phyloP scores from a whole-genome alignment of 1,140 invertebrate genomes.

The Lethrus apterus region DNA sequence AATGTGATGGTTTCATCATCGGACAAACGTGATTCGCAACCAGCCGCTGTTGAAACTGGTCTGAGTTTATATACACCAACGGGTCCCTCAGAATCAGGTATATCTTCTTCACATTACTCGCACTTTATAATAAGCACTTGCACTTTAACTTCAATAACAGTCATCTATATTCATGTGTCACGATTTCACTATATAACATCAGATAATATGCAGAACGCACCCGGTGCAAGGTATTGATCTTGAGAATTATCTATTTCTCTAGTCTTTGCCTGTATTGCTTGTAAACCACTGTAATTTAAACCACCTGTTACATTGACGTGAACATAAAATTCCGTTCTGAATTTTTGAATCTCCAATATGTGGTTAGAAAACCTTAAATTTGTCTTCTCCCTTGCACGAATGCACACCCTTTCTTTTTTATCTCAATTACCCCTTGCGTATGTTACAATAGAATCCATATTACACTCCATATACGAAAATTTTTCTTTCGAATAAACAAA shows the following conservation, averaged over 20 bases:
- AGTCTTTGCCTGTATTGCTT: conserved; percentile 23
- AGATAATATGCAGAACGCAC: conserved; percentile 18
- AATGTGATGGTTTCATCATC: conserved; percentile 27
- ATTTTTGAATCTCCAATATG: background rate
- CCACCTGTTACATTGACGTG: conserved; percentile 27
- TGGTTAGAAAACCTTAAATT: background rate
- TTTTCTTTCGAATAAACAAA: too few species aligned
- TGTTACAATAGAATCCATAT: background rate
- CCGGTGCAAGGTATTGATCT: conserved; percentile 21
- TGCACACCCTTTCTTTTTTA: background rate
- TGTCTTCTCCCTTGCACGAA: background rate
- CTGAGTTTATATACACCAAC: conserved; percentile 22
- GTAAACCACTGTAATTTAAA: conserved; percentile 29
- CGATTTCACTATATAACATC: background rate
- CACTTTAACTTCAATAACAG: background rate
- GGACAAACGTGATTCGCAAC: conserved; percentile 23
- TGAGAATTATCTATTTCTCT: conserved; percentile 25
- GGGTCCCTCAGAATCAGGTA: conserved; percentile 27
- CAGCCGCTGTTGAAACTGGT: conserved; percentile 21
- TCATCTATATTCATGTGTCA: conserved; percentile 8
- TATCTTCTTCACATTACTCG: conserved; percentile 1
- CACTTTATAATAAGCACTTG: conserved; percentile 3
- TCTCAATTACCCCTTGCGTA: background rate
- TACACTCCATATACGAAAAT: too few species aligned
- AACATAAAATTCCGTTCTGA: conserved; percentile 8